Base-by-base conservation (phyloP, 2,888 invertebrate genomes). In the Myopa tessellatipennis region DNA sequence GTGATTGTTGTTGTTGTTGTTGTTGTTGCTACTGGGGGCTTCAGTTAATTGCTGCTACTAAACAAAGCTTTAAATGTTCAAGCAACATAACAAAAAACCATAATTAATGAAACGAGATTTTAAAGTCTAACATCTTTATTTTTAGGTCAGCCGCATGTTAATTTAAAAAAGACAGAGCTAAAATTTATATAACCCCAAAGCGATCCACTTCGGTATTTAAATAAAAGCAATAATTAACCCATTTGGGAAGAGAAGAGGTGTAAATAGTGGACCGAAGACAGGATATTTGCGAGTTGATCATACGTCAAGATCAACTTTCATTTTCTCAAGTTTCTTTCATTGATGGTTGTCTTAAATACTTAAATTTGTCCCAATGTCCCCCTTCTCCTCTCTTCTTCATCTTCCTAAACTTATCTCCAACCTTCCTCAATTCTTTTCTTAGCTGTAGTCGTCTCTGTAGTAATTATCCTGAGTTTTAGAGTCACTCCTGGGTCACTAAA, bases 71-170 rank as follows among this genome's bases (percentile, higher is more conserved):
- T 45, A 55, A 60, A 60, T 60, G 55, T 75, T 68, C 26, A 34
- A 63, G 7, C 65, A 10, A 34, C 36, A 65, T 10, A 50, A 50
- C 26, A 63, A 34, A 67, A 36, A 67, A 67, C 34, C 16, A 38
- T 14, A 67, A 67, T 68, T 26, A 75, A 55, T 26, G 34, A 67
- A 55, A 18, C 50, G 55, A 74, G 38, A 50, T 18, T 61, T 67
- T 67, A 67, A 67, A 58, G 14, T 34, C 36, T 38, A 67, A 68
- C 67, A 55, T 18, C 55, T 67, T 67, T 55, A 14, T 52, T 55
- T 74, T 74, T 74, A 55, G 74, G 74, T 74, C 74, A 74, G 38
- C 74, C 18, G 38, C 55, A 68, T 74, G 67, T 74, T 67, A 67
- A 65, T 74, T 52, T 74, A 34, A 5, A 38, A 52, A 26, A 63